Evolutionary conservation across 2,113 vertebrate genomes (phyloP).

Genomic region (Siphamia tubifer): DNA sequence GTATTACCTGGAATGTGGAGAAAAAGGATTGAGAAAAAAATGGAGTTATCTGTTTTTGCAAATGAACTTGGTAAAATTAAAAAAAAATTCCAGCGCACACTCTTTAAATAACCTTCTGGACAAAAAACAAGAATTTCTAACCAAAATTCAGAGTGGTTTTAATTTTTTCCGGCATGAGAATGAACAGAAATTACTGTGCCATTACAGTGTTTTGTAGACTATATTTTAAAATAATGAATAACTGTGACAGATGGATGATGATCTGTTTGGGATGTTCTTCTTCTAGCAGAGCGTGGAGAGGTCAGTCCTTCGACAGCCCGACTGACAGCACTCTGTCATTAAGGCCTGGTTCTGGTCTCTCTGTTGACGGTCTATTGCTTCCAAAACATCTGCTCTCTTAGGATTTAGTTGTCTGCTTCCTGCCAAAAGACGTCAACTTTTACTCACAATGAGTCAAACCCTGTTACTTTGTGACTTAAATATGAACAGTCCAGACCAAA

Average conservation of each 20-base stretch:
- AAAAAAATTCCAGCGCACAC: no score
- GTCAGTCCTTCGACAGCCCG: slow-evolving; percentile 73
- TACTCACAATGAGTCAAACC: neutral
- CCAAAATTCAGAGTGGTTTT: neutral
- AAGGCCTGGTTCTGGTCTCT: slow-evolving; percentile 55
- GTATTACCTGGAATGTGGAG: no score
- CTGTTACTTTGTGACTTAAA: neutral
- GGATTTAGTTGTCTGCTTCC: slow-evolving; percentile 19
- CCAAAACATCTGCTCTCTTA: neutral
- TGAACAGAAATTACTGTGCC: neutral
- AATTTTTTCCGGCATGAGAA: slow-evolving; percentile 8
- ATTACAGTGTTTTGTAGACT: neutral
- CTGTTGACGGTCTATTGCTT: neutral
- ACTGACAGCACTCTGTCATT: slow-evolving; percentile 65
- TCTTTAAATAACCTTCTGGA: no score
- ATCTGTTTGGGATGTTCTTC: neutral
- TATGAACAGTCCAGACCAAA: neutral
- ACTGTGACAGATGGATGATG: neutral
- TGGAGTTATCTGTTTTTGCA: no score
- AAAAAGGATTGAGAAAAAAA: no score
- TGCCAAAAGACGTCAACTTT: slow-evolving; percentile 24
- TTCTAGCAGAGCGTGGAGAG: slow-evolving; percentile 72
- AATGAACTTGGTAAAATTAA: no score
- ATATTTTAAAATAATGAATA: slow-evolving; percentile 1
- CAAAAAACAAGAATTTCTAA: neutral